Base-by-base conservation (phyloP, 2,888 invertebrate genomes). In the Nemoura dubitans region DNA sequence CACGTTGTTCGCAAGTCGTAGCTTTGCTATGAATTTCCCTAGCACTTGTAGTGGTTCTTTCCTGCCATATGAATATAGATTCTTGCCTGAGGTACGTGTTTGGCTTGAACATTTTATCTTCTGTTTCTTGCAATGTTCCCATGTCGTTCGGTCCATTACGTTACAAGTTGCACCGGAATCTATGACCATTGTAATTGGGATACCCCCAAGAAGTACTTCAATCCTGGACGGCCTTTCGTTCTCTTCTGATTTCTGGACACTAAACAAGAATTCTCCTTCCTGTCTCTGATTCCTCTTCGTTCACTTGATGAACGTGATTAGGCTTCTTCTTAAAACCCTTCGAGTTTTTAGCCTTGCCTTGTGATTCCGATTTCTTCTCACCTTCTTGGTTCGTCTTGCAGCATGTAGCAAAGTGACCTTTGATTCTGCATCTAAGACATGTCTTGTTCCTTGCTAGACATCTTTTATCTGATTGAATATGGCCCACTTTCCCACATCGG, bases 161-260 rank as follows among this genome's bases (percentile, higher is more conserved):
- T 87, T 87, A n/a, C 83, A 86, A 2, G 77, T 25, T 21, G 87
- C 76, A 16, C 87, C 87, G 30, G 86, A 87, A 76, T 86, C 87
- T 29, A 86, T 83, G 43, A 87, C 16, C 25, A 86, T 25, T 16
- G 83, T 36, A 10, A 76, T n/a, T 6, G 16, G n/a, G 77, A 87
- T 83, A 36, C 86, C 87, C n/a, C 87, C 87, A 21, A 87, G 77
- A 25, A 76, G 3, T 0, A 86, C 25, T 76, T n/a, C 27, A 16
- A 87, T 16, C 16, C 27, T 29, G 2, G 21, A 59, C 3, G 28
- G 21, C 76, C n/a, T 26, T n/a, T 36, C 26, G 25, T 16, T 36
- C 0, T 26, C n/a, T 16, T 83, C 26, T 27, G 27, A 6, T 21
- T 42, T 83, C 36, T 36, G 1, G 7, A 21, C 16, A 36, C 30